Conservation (phyloP, 2,888 invertebrate species). For the Ganaspis brasiliensis region DNA sequence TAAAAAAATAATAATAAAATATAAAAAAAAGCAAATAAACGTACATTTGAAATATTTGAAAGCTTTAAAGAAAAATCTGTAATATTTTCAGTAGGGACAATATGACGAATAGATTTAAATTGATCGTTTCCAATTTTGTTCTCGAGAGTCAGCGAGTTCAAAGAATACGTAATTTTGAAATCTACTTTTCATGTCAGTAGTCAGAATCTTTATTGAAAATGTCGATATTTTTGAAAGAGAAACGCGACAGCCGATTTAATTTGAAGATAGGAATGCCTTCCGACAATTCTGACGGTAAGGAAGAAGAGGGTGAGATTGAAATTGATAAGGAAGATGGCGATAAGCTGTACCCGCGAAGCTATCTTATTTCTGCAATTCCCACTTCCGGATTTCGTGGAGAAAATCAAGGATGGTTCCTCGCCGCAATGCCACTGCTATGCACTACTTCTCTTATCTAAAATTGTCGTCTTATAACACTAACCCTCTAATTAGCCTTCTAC, state of each 20-base stretch:
- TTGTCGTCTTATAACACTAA: conserved; percentile 62
- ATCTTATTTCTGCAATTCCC: conserved; percentile 56
- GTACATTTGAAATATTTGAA: no score
- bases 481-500: conserved; percentile 53
- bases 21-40: no score
- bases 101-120: background rate
- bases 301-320: conserved; percentile 47
- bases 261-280: conserved; percentile 32
- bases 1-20: no score
- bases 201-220: conserved; percentile 30
- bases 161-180: conserved; percentile 12
- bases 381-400: conserved; percentile 48
- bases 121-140: background rate
- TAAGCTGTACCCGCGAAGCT: conserved; percentile 53
- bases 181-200: conserved; percentile 20
- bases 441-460: conserved; percentile 62
- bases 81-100: background rate
- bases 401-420: conserved; percentile 44
- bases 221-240: conserved; percentile 35
- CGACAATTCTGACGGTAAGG: conserved; percentile 24
- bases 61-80: no score
- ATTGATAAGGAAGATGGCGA: conserved; percentile 54
- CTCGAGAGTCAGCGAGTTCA: background rate
- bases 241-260: conserved; percentile 30
- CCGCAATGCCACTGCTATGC: conserved; percentile 52